Evolutionary conservation across 2,888 invertebrate genomes (phyloP), one percentile per base, ranked within the genome.

Genomic region (Heteromyza rotundicornis): DNA sequence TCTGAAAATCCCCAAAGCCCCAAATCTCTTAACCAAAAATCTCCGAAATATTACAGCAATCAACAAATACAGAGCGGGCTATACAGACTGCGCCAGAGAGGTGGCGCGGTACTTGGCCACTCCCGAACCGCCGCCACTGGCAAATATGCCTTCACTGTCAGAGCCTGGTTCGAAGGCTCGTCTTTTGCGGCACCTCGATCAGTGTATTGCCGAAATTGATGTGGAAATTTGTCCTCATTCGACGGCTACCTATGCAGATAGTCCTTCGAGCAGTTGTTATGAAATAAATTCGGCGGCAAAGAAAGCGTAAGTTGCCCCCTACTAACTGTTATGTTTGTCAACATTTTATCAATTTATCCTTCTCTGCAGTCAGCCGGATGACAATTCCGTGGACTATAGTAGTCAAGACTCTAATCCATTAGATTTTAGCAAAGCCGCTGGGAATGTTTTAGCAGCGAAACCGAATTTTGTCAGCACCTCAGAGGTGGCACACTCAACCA

Each of bases 11-110:
- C 20, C 7, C 14, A 53, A 53, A 23, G n/a, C 14, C n/a, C 8
- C n/a, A 8, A n/a, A n/a, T n/a, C n/a, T n/a, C n/a, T n/a, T n/a
- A n/a, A n/a, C n/a, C n/a, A n/a, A n/a, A n/a, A n/a, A n/a, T n/a
- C 24, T 53, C 8, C 52, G 8, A 23, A 12, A 12, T 23, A 27
- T 24, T 55, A 20, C 55, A 81, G 81, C 77, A 36, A 78, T 81
- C n/a, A 80, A 81, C 64, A 82, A 82, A 75, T 82, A 82, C 62
- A 73, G 82, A 64, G 87, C 88, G 24, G 89, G 89, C 14, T 89
- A 88, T 75, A 86, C 87, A 72, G 89, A 89, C 74, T 89, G 89
- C 72, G 87, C 88, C 7, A 81, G 87, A 64, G 89, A 89, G 82
- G 88, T 82, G 54, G 82, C 82, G 2, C 72, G 82, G 5, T 82